phyloP scores from a whole-genome alignment of 1,140 invertebrate species.

The Monochamus saltuarius region DNA sequence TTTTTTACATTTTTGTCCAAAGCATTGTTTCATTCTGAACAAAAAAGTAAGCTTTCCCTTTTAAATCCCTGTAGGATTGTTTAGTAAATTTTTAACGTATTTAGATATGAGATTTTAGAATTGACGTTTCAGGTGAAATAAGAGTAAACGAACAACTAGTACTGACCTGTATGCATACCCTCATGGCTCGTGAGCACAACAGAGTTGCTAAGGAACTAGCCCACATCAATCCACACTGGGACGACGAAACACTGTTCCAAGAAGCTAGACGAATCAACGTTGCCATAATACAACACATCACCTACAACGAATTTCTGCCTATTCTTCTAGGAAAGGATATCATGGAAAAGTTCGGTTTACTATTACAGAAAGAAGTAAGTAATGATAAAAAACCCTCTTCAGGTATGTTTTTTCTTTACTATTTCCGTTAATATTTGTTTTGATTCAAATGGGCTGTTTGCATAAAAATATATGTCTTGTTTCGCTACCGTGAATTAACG shows the following conservation, averaged over 20 bases:
- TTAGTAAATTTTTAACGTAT: conserved; percentile 2
- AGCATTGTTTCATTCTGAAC: too few relatives aligned
- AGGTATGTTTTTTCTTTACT: too few relatives aligned
- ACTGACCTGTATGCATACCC: conserved; percentile 85
- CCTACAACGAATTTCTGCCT: conserved; percentile 92
- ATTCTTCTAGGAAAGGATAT: conserved; percentile 90
- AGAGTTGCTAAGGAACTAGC: conserved; percentile 74
- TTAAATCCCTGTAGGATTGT: too few relatives aligned
- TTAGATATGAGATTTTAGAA: too few relatives aligned
- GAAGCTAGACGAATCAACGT: conserved; percentile 87
- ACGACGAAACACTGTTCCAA: conserved; percentile 92
- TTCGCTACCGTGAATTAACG: too few relatives aligned
- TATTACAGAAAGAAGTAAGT: conserved; percentile 77
- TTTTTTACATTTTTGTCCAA: too few relatives aligned
- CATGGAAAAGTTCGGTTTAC: conserved; percentile 87
- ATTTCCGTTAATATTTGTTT: too few relatives aligned
- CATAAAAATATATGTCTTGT: too few relatives aligned
- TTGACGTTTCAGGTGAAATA: conserved; percentile 77
- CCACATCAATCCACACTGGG: conserved; percentile 89
- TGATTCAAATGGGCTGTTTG: too few relatives aligned
- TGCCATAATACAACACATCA: conserved; percentile 90
- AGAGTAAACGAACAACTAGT: conserved; percentile 92
- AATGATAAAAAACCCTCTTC: too few relatives aligned
- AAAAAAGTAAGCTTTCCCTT: too few relatives aligned
- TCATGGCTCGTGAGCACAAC: conserved; percentile 89